Evolutionary conservation across 2,113 vertebrate species (phyloP).

Genomic region (Herpailurus yagouaroundi): DNA sequence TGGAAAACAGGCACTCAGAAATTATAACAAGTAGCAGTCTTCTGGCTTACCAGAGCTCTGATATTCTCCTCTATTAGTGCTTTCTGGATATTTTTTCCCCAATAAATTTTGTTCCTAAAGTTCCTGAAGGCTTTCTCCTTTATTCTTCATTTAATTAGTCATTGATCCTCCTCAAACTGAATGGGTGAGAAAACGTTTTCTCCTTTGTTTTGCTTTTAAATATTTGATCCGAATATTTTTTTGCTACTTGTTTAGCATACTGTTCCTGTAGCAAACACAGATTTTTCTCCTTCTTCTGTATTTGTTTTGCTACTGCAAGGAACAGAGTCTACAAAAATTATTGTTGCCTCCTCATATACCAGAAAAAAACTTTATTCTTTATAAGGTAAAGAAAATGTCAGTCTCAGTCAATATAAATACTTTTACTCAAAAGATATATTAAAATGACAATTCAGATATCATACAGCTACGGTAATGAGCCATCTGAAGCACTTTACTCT

Average conservation of each 20-base stretch:
- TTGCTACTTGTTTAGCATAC: neutral
- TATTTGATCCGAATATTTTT: neutral
- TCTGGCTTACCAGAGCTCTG: neutral
- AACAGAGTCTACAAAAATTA: neutral
- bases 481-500: neutral
- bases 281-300: neutral
- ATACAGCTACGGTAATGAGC: neutral
- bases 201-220: constrained; percentile 10
- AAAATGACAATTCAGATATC: neutral
- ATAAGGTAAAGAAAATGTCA: neutral
- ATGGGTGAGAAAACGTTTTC: neutral
- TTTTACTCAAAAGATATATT: constrained; percentile 32
- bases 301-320: neutral
- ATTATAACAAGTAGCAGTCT: neutral
- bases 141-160: neutral
- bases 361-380: neutral
- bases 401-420: neutral
- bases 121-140: neutral
- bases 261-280: neutral
- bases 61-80: neutral
- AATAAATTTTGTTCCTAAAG: constrained; percentile 10
- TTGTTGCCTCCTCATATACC: neutral
- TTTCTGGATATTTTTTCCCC: neutral
- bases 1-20: neutral
- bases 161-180: neutral